Conservation (phyloP, 2,888 invertebrate genomes). For the Drosophila subquinaria region DNA sequence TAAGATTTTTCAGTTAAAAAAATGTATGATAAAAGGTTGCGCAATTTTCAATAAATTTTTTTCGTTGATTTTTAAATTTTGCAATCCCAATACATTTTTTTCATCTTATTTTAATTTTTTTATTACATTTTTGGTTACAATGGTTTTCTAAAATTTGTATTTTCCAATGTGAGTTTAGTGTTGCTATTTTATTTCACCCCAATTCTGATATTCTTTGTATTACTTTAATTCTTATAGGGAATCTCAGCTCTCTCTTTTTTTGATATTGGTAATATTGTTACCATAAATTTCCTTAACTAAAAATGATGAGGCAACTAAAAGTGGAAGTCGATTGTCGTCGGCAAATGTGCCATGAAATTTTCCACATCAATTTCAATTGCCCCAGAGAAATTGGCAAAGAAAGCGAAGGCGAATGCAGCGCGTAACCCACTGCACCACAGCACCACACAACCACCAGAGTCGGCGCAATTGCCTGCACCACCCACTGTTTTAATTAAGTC, state of each 20-base stretch:
- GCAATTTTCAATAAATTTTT: too few species aligned
- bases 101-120: too few species aligned
- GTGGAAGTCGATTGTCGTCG: constrained; percentile 46
- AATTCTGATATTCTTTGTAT: not conserved
- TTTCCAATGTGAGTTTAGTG: too few species aligned
- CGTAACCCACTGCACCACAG: constrained; percentile 20
- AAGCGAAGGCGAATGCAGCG: constrained; percentile 47
- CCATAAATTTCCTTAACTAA: not conserved
- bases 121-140: too few species aligned
- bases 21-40: too few species aligned
- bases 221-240: not conserved
- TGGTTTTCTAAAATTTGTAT: too few species aligned
- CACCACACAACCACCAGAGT: not conserved
- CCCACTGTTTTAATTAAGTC: constrained; percentile 80
- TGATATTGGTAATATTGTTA: not conserved
- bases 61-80: too few species aligned
- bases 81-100: too few species aligned
- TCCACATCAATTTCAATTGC: constrained; percentile 70
- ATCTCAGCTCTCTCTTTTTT: not conserved
- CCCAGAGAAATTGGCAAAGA: constrained; percentile 68
- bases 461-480: constrained; percentile 45
- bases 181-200: too few species aligned
- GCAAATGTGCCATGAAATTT: constrained; percentile 76
- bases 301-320: constrained; percentile 61
- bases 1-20: too few species aligned